These are phyloP conservation scores for Drosophila incognita DNA, from an alignment of 2,888 invertebrate genomes.

Conservation along the genomic window DNA sequence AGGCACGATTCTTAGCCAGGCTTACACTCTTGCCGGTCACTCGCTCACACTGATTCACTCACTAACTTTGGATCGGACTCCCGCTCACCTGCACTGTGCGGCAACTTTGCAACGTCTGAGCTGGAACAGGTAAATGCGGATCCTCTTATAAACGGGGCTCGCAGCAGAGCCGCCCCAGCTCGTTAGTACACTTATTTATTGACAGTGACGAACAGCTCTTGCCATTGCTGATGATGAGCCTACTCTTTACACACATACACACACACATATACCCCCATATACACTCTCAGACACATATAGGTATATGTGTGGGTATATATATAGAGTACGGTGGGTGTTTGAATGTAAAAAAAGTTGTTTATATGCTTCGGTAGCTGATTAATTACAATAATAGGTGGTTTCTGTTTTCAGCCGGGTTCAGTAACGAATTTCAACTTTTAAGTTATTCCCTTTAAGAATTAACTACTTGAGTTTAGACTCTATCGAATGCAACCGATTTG, in stretches of 20 bases:
- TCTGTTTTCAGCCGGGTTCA: constrained; percentile 1
- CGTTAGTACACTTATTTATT: constrained; percentile 16
- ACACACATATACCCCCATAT: not conserved
- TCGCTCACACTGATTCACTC: constrained; percentile 24
- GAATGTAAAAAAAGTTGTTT: constrained; percentile 39
- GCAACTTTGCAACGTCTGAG: constrained; percentile 72
- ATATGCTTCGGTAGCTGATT: constrained; percentile 21
- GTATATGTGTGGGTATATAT: not conserved
- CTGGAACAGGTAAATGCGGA: constrained; percentile 67
- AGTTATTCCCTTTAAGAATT: constrained; percentile 3
- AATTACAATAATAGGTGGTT: constrained; percentile 50
- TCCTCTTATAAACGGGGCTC: constrained; percentile 76
- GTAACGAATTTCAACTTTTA: not conserved
- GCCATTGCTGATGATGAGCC: constrained; percentile 33
- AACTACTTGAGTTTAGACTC: not conserved
- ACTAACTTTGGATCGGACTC: constrained; percentile 25
- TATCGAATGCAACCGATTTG: not conserved
- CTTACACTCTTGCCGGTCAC: constrained; percentile 5
- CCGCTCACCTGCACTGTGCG: constrained; percentile 66
- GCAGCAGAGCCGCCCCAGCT: constrained; percentile 7
- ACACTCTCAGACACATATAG: not conserved
- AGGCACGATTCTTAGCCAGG: constrained; percentile 20
- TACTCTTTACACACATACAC: constrained; percentile 8
- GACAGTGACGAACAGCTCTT: constrained; percentile 52
- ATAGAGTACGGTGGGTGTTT: constrained; percentile 13